A percentile compares a stretch with the other conserved stretches of the same genome.
phyloP scores from a whole-genome alignment of 1,140 invertebrate genomes.

The Hycleus cichorii region DNA sequence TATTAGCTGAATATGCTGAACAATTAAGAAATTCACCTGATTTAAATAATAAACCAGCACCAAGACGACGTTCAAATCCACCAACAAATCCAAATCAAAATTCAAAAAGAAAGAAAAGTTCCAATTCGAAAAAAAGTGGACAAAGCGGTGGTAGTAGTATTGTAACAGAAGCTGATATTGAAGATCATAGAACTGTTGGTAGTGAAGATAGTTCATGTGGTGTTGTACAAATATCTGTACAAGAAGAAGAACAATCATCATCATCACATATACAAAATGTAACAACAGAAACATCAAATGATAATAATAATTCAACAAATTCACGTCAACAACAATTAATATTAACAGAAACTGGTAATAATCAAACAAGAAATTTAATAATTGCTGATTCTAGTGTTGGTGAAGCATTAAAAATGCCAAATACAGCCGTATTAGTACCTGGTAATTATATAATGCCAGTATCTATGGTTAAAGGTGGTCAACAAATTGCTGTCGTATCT shows the following conservation, averaged over 20 bases:
- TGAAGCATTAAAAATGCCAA: constrained; percentile 47
- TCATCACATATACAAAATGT: constrained; percentile 25
- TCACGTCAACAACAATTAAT: constrained; percentile 33
- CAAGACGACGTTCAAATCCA: constrained; percentile 63
- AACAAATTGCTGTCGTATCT: constrained; percentile 63
- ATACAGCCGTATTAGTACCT: constrained; percentile 57
- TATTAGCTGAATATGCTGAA: constrained; percentile 72
- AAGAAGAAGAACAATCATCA: constrained; percentile 35
- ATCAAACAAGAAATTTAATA: constrained; percentile 47
- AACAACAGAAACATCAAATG: constrained; percentile 34
- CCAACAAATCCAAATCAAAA: constrained; percentile 60
- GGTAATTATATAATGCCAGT: constrained; percentile 63
- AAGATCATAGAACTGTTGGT: constrained; percentile 59
- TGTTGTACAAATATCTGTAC: constrained; percentile 48
- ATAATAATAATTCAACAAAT: constrained; percentile 22
- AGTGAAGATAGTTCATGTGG: constrained; percentile 65
- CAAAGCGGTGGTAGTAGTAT: constrained; percentile 37
- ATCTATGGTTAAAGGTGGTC: constrained; percentile 59
- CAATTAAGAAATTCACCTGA: constrained; percentile 72
- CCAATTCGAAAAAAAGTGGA: constrained; percentile 50
- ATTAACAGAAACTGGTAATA: constrained; percentile 28
- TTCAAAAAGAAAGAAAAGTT: constrained; percentile 67
- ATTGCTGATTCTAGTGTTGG: constrained; percentile 48
- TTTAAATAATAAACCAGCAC: constrained; percentile 72
- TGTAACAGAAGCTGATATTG: constrained; percentile 45